Evolutionary conservation across 2,888 invertebrate genomes (phyloP).

Genomic region (Pammene aurita): DNA sequence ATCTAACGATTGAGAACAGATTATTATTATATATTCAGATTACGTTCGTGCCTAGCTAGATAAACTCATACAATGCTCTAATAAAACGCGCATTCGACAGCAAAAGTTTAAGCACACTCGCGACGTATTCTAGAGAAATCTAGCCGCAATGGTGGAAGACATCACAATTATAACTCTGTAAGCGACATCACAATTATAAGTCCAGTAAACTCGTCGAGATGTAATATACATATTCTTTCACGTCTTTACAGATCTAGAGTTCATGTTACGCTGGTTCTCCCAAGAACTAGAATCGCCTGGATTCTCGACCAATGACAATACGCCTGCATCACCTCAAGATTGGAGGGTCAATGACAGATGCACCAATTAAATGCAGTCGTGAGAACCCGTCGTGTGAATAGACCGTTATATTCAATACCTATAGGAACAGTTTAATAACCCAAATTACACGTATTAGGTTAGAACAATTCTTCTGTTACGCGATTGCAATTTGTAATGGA

Average conservation of each 20-base stretch:
- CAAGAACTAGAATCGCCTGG: neutral
- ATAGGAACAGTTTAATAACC: constrained; percentile 40
- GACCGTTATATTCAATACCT: constrained; percentile 41
- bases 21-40: too few species aligned
- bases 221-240: too few species aligned
- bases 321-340: constrained; percentile 43
- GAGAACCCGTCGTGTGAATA: constrained; percentile 49
- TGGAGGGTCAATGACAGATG: constrained; percentile 54
- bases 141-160: too few species aligned
- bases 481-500: constrained; percentile 27
- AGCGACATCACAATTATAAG: neutral
- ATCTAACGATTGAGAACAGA: too few species aligned
- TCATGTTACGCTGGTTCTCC: neutral
- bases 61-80: too few species aligned
- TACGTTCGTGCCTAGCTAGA: too few species aligned
- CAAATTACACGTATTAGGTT: constrained; percentile 38
- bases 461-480: constrained; percentile 31
- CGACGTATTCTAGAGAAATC: too few species aligned
- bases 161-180: too few species aligned
- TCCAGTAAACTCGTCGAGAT: too few species aligned
- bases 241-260: neutral
- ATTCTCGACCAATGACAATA: neutral
- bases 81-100: too few species aligned
- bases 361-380: constrained; percentile 48
- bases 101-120: too few species aligned